Percentiles rank a stretch among this genome's conserved stretches.
phyloP scores from a whole-genome alignment of 2,797 vertebrate genomes.

The Phylloscopus collybita region DNA sequence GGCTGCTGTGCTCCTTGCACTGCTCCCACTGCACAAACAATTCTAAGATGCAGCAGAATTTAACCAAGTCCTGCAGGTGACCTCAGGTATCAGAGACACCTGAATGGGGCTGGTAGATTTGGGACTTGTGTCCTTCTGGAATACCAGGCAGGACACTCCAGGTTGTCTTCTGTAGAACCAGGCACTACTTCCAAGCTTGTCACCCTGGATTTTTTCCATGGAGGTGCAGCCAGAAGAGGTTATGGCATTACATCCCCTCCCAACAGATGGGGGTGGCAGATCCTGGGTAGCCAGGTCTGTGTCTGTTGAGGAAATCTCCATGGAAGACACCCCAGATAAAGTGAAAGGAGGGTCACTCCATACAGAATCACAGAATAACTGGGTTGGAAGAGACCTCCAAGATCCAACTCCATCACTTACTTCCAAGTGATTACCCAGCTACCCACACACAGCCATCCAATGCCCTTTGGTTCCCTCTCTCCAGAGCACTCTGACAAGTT shows the following conservation, averaged over 20 bases:
- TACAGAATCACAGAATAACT: too few species aligned
- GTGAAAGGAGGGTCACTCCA: background rate
- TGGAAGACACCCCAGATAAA: background rate
- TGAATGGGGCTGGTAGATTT: background rate
- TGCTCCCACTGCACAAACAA: background rate
- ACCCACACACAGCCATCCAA: background rate
- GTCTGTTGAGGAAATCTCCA: background rate
- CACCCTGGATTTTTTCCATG: background rate
- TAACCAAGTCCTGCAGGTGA: background rate
- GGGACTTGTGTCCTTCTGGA: background rate
- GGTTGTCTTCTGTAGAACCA: background rate
- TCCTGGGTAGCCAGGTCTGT: background rate
- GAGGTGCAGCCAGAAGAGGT: background rate
- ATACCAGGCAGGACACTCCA: background rate
- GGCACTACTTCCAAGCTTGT: background rate
- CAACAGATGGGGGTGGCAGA: fast-evolving
- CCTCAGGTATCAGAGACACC: background rate
- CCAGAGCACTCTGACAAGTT: background rate
- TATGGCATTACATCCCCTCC: background rate
- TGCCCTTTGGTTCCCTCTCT: background rate
- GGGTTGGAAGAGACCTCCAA: too few species aligned
- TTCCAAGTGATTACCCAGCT: background rate
- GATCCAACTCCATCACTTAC: too few species aligned
- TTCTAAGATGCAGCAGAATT: background rate
- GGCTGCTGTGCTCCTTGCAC: background rate